Evolutionary conservation across 2,888 invertebrate species (phyloP), one percentile per base, ranked within the genome.

Genomic region (Coelopa pilipes): DNA sequence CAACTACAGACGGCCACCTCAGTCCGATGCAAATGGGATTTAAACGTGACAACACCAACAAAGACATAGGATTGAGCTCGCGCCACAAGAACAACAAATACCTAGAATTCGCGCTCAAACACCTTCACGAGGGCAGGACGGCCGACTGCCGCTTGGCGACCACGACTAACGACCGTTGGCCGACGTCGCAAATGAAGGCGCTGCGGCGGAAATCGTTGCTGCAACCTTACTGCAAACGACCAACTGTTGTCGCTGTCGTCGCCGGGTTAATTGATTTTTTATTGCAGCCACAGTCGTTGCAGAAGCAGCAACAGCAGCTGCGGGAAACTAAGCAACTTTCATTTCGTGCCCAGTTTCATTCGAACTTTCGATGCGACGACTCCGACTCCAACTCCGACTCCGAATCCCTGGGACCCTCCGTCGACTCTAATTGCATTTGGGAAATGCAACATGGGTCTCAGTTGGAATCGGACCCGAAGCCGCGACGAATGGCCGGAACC

Each of bases 221-320:
- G 5, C 53, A 62, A 62, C n/a, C n/a, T n/a, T n/a, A n/a, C 24
- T 62, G 15, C 21, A 24, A 62, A 24, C 19, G 34, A 13, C 12
- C 15, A 47, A 65, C 46, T 15, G 45, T 67, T 53, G 10, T 53
- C 53, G 19, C 17, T 53, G 53, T 53, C 46, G 50, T 67, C 67
- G 53, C 21, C 24, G 53, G 53, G 67, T 53, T 55, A 53, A 67
- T 53, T 67, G 53, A 67, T 24, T 67, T 53, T 53, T 17, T 17
- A 17, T 53, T 67, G 34, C 34, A 12, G 34, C 34, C 34, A 24
- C 5, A 19, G 17, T 13, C 19, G 53, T n/a, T 34, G 50, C 1
- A 19, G 34, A 34, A 34, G 34, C 50, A 34, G 34, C 50, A 50
- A 11, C 17, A 17, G 21, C 47, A 66, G 19, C 10, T 34, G 34